Conservation (phyloP, 2,888 invertebrate genomes). For the Caenorhabditis panamensis region DNA sequence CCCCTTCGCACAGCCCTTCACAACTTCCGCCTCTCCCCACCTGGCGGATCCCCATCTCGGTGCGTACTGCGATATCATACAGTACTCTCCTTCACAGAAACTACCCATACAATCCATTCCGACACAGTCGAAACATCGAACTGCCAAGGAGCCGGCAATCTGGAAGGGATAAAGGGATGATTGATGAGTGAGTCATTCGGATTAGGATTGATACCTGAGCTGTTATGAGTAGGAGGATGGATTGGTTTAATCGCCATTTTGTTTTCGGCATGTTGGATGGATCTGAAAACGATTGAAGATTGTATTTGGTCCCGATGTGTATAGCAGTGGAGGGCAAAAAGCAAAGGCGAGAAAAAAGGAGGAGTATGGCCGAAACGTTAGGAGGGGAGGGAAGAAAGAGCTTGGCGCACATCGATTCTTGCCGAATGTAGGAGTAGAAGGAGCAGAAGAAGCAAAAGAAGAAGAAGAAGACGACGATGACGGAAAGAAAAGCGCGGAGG, state of each 20-base stretch:
- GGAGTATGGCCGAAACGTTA: slow-evolving; percentile 4
- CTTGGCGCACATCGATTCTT: slow-evolving; percentile 28
- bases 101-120: slow-evolving; percentile 73
- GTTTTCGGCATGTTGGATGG: slow-evolving; percentile 45
- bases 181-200: not conserved
- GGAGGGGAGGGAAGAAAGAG: slow-evolving; percentile 8
- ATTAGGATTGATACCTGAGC: slow-evolving; percentile 30
- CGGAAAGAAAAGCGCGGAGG: slow-evolving; percentile 22
- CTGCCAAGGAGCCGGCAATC: slow-evolving; percentile 51
- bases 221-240: slow-evolving; percentile 35
- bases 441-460: no score
- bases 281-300: slow-evolving; percentile 9
- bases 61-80: slow-evolving; percentile 70
- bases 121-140: slow-evolving; percentile 78
- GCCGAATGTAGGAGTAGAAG: slow-evolving; percentile 3
- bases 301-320: slow-evolving; percentile 10
- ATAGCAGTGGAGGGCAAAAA: slow-evolving; percentile 36
- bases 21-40: slow-evolving; percentile 75
- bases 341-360: slow-evolving; percentile 38
- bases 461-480: slow-evolving; percentile 11
- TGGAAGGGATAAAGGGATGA: not conserved
- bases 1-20: slow-evolving; percentile 79
- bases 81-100: slow-evolving; percentile 73
- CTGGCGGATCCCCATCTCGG: slow-evolving; percentile 77
- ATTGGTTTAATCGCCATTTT: slow-evolving; percentile 60